phyloP scores from a whole-genome alignment of 2,113 vertebrate species.

The Amblyopsis rosae region DNA sequence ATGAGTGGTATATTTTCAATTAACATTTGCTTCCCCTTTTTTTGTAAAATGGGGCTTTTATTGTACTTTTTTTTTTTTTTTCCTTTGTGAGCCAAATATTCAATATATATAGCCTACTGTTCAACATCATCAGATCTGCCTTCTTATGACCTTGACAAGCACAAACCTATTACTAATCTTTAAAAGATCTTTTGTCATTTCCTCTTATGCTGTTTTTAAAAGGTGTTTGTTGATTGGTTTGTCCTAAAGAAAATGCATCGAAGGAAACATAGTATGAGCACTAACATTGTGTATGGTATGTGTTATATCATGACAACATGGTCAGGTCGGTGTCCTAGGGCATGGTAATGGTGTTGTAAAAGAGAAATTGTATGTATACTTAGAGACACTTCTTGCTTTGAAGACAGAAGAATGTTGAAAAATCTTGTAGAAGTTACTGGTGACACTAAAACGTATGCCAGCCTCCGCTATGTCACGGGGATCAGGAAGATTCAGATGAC shows the following conservation, averaged over 20 bases:
- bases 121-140: constrained; percentile 80
- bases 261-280: constrained; percentile 69
- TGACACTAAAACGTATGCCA: constrained; percentile 57
- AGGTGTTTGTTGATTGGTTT: constrained; percentile 77
- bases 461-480: constrained; percentile 51
- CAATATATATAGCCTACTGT: constrained; percentile 78
- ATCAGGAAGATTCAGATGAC: constrained; percentile 46
- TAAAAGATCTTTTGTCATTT: constrained; percentile 68
- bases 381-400: constrained; percentile 70
- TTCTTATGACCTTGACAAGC: constrained; percentile 85
- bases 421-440: constrained; percentile 70
- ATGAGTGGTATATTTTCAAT: constrained; percentile 69
- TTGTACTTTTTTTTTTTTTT: constrained; percentile 73
- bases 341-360: constrained; percentile 71
- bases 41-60: constrained; percentile 74
- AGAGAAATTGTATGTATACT: constrained; percentile 73
- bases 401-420: constrained; percentile 82
- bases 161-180: constrained; percentile 81
- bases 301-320: constrained; percentile 61
- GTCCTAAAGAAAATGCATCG: constrained; percentile 66
- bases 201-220: constrained; percentile 61
- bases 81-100: constrained; percentile 81
- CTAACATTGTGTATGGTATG: constrained; percentile 64
- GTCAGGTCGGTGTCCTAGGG: constrained; percentile 74
- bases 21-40: constrained; percentile 68